Evolutionary conservation across 1,140 invertebrate genomes (phyloP), one percentile per base, ranked within the genome.

Genomic region (Armadillidium nasatum): DNA sequence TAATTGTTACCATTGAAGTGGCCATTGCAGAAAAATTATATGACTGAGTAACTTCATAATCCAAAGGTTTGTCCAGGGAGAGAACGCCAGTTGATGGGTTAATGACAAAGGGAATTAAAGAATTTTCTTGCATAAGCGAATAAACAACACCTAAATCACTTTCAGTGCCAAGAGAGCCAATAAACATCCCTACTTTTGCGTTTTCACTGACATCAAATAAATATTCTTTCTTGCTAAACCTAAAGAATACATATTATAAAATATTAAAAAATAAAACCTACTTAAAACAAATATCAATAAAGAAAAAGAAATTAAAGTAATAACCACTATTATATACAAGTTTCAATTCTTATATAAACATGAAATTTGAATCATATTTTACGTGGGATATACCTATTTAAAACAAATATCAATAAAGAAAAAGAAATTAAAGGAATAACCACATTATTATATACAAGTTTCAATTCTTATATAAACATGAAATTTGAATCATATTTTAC

Each of bases 161-260:
- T 10, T 88, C 91, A 0, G 96, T 94, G 83, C 92, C 92, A 13
- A 98, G 86, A 78, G 91, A 87, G 15, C 96, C 90, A 13, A 97
- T 88, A 0, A 94, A 94, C 19, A 93, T 94, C 82, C 94, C 93
- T 0, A 93, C 86, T 0, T 94, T 95, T 0, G 93, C 91, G 0
- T 91, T 92, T 88, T 98, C 96, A 0, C 91, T 89, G 7, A 98
- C 89, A 79, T 91, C 90, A n/a, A 94, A 91, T 83, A 94, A 91
- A 83, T 96, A 97, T 69, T 94, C 88, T 84, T 94, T 91, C 76
- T 92, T 89, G 79, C 92, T 92, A 85, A 98, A 98, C 54, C 95
- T 89, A 0, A 94, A n/a, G n/a, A n/a, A n/a, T n/a, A 21, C 19
- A 11, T 15, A 11, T n/a, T 44, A 44, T 23, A 4, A 43, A 7